Percentiles rank a stretch among this genome's conserved stretches.
phyloP scores from a whole-genome alignment of 2,113 vertebrate species.

The Alectura lathami region DNA sequence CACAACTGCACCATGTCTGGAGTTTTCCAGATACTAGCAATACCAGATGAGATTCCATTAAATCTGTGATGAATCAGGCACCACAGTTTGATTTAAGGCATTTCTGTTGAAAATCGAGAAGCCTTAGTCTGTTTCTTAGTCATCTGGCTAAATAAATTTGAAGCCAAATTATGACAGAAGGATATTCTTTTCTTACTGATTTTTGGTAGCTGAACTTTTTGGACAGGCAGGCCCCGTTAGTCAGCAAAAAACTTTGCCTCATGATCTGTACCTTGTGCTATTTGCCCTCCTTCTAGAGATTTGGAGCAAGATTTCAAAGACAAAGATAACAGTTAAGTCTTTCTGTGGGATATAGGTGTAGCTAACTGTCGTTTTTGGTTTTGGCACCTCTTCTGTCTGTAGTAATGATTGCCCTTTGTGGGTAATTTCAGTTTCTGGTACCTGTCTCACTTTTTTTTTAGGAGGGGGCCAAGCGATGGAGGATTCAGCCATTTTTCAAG shows the following conservation, averaged over 20 bases:
- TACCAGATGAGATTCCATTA: not conserved
- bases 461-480: conserved; percentile 70
- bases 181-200: not conserved
- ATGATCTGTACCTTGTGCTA: not conserved
- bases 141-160: not conserved
- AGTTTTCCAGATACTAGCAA: conserved; percentile 4
- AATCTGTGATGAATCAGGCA: not conserved
- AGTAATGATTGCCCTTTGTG: conserved; percentile 68
- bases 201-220: not conserved
- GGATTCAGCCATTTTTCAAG: conserved; percentile 76
- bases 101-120: not conserved
- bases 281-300: not conserved
- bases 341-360: conserved; percentile 6
- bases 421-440: conserved; percentile 73
- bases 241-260: not conserved
- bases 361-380: conserved; percentile 30
- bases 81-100: not conserved
- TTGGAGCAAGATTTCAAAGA: conserved; percentile 38
- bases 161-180: not conserved
- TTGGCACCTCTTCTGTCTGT: conserved; percentile 46
- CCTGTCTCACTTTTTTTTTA: conserved; percentile 77
- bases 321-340: not conserved
- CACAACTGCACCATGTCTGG: conserved; percentile 3
- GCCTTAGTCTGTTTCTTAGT: not conserved
- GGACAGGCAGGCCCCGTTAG: not conserved